phyloP scores from a whole-genome alignment of 2,888 invertebrate species.

The Achlya flavicornis region DNA sequence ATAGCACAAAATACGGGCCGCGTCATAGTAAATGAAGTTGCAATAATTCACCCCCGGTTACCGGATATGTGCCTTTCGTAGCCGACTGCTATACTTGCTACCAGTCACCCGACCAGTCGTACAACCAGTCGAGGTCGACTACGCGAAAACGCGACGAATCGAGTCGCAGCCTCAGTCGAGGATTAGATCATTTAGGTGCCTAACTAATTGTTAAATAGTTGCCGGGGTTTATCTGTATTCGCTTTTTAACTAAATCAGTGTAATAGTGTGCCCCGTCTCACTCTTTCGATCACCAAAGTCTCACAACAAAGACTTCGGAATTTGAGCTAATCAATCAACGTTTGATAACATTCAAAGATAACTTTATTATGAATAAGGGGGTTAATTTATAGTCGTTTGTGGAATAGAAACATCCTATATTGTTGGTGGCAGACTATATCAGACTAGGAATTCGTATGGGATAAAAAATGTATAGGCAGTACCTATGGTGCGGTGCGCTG shows the following conservation, averaged over 20 bases:
- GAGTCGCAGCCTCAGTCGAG: constrained; percentile 23
- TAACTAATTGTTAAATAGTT: constrained; percentile 43
- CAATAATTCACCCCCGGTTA: constrained; percentile 64
- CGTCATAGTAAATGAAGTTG: constrained; percentile 69
- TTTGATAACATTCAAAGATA: too few species aligned
- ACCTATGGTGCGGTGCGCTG: too few species aligned
- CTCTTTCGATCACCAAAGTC: too few species aligned
- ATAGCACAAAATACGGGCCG: constrained; percentile 53
- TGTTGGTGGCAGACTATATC: too few species aligned
- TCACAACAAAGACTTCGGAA: too few species aligned
- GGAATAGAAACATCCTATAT: too few species aligned
- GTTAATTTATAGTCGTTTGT: neutral
- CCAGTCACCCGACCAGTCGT: constrained; percentile 19
- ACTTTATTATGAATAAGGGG: too few species aligned
- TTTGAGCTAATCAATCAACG: too few species aligned
- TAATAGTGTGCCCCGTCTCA: too few species aligned
- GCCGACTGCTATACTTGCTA: constrained; percentile 22
- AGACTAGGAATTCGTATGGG: too few species aligned
- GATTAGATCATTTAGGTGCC: constrained; percentile 41
- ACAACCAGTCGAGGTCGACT: constrained; percentile 16
- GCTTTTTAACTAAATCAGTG: too few species aligned
- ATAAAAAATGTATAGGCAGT: too few species aligned
- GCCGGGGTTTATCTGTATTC: constrained; percentile 24
- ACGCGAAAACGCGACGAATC: constrained; percentile 21
- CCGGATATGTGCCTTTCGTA: constrained; percentile 58